Conservation (phyloP, 92 coral and sea anemone genomes). For the Hydrozoanthus gracilis region DNA sequence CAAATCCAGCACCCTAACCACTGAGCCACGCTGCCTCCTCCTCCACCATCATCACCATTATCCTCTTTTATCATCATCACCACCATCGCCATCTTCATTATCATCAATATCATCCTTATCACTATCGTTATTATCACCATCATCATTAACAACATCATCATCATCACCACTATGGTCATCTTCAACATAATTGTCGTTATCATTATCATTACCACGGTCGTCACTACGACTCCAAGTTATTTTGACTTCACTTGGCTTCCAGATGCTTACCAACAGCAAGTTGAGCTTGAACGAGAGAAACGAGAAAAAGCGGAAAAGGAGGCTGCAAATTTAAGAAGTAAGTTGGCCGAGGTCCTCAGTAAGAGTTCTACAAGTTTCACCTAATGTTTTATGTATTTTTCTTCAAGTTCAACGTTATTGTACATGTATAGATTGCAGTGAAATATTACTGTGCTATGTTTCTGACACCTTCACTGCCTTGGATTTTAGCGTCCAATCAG, state of each 20-base stretch:
- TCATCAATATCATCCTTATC: not conserved
- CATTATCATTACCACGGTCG: not conserved
- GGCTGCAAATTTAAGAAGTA: slow-evolving; percentile 70
- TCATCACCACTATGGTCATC: not conserved
- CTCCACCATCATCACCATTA: too few species aligned
- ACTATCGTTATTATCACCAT: not conserved
- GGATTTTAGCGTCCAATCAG: slow-evolving; percentile 68
- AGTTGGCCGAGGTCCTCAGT: not conserved
- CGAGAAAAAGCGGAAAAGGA: slow-evolving; percentile 70
- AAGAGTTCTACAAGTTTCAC: too few species aligned
- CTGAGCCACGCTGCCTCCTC: too few species aligned
- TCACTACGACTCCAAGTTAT: not conserved
- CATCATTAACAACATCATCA: not conserved
- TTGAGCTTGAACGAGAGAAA: slow-evolving; percentile 68
- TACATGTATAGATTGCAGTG: too few species aligned
- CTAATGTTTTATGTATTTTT: too few species aligned
- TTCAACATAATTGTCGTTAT: too few species aligned
- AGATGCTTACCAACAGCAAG: slow-evolving; percentile 89
- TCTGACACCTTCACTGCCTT: not conserved
- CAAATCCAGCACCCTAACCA: too few species aligned
- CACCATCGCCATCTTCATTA: not conserved
- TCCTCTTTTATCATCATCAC: too few species aligned
- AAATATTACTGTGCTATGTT: too few species aligned
- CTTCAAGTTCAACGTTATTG: too few species aligned
- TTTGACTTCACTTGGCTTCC: not conserved